Conservation (phyloP, 2,888 invertebrate species). For the Melieria picta region DNA sequence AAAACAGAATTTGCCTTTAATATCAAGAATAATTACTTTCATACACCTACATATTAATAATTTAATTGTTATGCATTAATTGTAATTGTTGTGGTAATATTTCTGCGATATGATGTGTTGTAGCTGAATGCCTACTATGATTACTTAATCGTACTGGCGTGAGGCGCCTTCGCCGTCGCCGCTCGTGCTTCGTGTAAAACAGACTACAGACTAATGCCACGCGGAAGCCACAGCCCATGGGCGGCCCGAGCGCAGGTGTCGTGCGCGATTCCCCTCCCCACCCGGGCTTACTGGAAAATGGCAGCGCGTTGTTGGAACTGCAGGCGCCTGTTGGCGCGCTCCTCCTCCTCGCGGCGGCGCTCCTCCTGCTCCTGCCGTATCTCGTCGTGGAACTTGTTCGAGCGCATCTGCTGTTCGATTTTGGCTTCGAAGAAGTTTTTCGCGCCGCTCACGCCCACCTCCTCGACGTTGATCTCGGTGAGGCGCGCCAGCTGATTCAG, state of each 20-base stretch:
- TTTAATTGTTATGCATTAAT: background rate
- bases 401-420: constrained; percentile 85
- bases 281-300: constrained; percentile 73
- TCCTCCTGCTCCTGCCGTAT: constrained; percentile 93
- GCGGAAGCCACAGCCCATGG: too few relatives aligned
- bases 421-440: constrained; percentile 97
- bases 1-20: background rate
- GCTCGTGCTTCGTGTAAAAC: background rate
- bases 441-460: constrained; percentile 94
- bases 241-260: too few relatives aligned
- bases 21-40: constrained; percentile 2
- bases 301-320: constrained; percentile 91
- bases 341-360: constrained; percentile 83
- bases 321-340: constrained; percentile 80
- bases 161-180: background rate
- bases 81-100: background rate
- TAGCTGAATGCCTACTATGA: background rate
- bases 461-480: constrained; percentile 91
- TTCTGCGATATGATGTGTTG: constrained; percentile 6
- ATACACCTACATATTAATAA: constrained; percentile 17
- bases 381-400: constrained; percentile 91
- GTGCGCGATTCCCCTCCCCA: too few relatives aligned
- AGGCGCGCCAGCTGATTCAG: constrained; percentile 85
- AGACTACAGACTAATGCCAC: too few relatives aligned
- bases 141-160: background rate